Evolutionary conservation across 2,797 vertebrate genomes (phyloP).

Genomic region (Rhodeus uyekii): DNA sequence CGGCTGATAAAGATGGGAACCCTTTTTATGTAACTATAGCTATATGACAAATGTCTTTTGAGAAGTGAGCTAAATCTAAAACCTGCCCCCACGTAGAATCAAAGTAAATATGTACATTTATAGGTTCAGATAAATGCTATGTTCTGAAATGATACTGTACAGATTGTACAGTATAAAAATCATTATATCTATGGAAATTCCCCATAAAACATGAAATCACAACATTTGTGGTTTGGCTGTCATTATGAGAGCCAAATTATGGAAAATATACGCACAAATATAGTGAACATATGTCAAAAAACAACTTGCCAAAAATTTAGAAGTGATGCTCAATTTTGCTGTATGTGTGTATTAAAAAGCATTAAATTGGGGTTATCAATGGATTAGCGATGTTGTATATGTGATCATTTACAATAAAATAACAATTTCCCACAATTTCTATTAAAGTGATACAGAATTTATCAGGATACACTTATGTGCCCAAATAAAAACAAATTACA

Average conservation of each 20-base stretch:
- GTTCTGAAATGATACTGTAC: no score
- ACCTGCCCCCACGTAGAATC: background rate
- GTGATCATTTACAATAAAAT: background rate
- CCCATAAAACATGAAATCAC: no score
- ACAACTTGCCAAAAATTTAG: background rate
- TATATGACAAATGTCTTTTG: background rate
- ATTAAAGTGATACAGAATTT: background rate
- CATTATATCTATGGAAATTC: no score
- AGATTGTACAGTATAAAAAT: no score
- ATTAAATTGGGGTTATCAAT: no score
- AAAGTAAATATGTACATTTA: background rate
- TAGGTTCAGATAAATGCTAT: no score
- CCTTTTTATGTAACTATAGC: background rate
- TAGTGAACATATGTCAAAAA: background rate
- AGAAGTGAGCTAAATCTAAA: background rate
- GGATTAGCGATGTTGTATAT: background rate
- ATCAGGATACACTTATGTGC: background rate
- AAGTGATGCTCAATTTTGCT: background rate
- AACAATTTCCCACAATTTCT: background rate
- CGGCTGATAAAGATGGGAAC: background rate
- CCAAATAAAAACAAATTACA: conserved; percentile 3
- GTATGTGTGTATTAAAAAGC: background rate
- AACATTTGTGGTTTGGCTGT: no score
- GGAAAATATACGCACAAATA: background rate
- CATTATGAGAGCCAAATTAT: background rate